Conservation (phyloP, 2,797 vertebrate species). For the Bovichtus variegatus region DNA sequence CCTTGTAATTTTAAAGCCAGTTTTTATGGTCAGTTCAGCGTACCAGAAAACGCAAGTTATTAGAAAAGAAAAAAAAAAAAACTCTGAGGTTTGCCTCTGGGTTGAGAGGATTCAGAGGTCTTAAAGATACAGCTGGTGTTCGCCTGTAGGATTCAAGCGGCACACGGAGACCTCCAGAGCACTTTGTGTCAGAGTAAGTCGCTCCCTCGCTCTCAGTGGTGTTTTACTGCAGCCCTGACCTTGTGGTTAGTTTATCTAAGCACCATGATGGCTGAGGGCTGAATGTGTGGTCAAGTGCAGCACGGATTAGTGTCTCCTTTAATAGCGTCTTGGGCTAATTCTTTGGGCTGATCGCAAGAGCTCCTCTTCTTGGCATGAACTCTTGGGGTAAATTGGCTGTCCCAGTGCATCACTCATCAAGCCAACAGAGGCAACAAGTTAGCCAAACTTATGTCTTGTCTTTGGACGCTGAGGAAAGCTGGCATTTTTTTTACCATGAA, state of each 20-base stretch:
- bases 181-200: conserved; percentile 41
- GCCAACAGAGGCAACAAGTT: conserved; percentile 45
- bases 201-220: conserved; percentile 22
- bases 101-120: conserved; percentile 42
- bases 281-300: conserved; percentile 77
- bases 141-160: conserved; percentile 25
- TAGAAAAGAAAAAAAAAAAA: background rate
- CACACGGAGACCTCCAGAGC: conserved; percentile 23
- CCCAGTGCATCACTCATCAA: conserved; percentile 57
- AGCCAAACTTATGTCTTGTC: conserved; percentile 28
- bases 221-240: conserved; percentile 63
- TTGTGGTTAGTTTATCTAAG: conserved; percentile 72
- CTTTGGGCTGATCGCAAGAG: conserved; percentile 68
- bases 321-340: conserved; percentile 78
- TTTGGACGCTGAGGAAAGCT: conserved; percentile 16
- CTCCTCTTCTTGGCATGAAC: conserved; percentile 65
- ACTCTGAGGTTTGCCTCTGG: conserved; percentile 25
- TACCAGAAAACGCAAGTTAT: conserved; percentile 44
- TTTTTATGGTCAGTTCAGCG: conserved; percentile 17
- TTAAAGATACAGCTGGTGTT: conserved; percentile 38
- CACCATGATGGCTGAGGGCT: conserved; percentile 55
- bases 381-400: conserved; percentile 65
- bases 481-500: conserved; percentile 17
- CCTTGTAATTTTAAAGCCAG: conserved; percentile 20
- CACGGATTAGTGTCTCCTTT: conserved; percentile 79